Percentiles rank a stretch among this genome's conserved stretches.
phyloP scores from a whole-genome alignment of 2,797 vertebrate genomes.

The Alfaro cultratus region DNA sequence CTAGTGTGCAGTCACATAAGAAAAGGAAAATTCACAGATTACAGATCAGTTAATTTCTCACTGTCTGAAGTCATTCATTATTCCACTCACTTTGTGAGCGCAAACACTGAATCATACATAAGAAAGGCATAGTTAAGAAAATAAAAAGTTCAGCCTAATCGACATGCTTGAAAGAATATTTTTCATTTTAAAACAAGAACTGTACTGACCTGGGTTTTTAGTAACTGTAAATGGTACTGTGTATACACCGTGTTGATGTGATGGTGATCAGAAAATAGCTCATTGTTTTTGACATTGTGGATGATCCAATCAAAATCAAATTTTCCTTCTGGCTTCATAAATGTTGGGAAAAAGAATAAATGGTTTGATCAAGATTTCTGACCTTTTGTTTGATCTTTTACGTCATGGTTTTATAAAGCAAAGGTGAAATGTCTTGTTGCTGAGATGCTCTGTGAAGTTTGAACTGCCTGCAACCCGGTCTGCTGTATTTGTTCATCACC shows the following conservation, averaged over 20 bases:
- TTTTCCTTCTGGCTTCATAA: constrained; percentile 69
- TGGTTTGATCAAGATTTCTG: constrained; percentile 40
- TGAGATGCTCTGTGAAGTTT: neutral
- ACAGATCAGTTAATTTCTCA: constrained; percentile 48
- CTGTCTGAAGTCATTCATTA: constrained; percentile 11
- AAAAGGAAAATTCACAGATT: constrained; percentile 6
- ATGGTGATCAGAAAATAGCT: constrained; percentile 67
- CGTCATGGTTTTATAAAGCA: neutral
- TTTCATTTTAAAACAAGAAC: constrained; percentile 26
- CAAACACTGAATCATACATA: constrained; percentile 16
- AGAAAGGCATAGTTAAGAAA: constrained; percentile 20
- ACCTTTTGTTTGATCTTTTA: neutral
- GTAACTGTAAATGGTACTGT: constrained; percentile 70
- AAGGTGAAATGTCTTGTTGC: neutral
- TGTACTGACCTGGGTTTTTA: constrained; percentile 54
- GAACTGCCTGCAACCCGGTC: neutral
- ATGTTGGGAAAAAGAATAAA: constrained; percentile 81
- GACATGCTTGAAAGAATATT: constrained; percentile 5
- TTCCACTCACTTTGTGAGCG: constrained; percentile 17
- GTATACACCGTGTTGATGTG: constrained; percentile 77
- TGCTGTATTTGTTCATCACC: constrained; percentile 18
- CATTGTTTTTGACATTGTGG: constrained; percentile 73
- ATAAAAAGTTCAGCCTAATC: constrained; percentile 7
- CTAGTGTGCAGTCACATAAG: neutral
- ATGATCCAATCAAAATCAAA: constrained; percentile 58